Base-by-base conservation (phyloP, 37 sponge, comb jelly and placozoan genomes). In the Hexactinellida sp. region DNA sequence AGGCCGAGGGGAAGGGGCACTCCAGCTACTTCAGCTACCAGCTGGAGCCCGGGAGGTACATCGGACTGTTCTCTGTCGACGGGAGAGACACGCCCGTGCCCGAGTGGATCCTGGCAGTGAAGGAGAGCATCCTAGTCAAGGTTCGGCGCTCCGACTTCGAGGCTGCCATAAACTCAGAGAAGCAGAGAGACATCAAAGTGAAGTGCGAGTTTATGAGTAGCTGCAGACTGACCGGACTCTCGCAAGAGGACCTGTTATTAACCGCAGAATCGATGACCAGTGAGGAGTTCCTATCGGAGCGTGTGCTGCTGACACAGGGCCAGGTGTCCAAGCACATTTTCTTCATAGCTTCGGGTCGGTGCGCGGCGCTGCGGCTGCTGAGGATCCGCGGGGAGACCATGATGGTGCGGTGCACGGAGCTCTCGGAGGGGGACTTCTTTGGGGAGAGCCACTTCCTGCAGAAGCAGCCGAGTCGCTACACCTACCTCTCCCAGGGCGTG, bases 241-340 rank as follows among this genome's bases (percentile, higher is more conserved):
- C 76, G 3, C 28, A 63, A n/a, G 30, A n/a, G 76, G 76, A 63
- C 25, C 76, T 25, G 76, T 7, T 25, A 23, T 1, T 63, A n/a
- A 63, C 30, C 3, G 21, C 76, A 10, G 76, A 63, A n/a, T 63
- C 76, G 5, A 63, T 63, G 76, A 23, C 76, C 3, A 25, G 76
- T n/a, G 76, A 63, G 34, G 76, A 63, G 76, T 63, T 63, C 76
- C 34, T 63, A 10, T 63, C 76, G 25, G 76, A 63, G 25, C 3
- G 76, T 3, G 76, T 63, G 34, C 76, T 63, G 13, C 76, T 63
- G 5, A 63, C 76, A 10, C 76, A 63, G 76, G 76, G 76, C 34
- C 76, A 63, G 19, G 76, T 63, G 76, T n/a, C 76, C 34, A 63
- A 63, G 5, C 76, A 63, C 76, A 63, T 63, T 7, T 63, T 63